A percentile compares a stretch with the other conserved stretches of the same genome.
phyloP scores from a whole-genome alignment of 2,113 vertebrate genomes.

The Dipodomys stephensi region DNA sequence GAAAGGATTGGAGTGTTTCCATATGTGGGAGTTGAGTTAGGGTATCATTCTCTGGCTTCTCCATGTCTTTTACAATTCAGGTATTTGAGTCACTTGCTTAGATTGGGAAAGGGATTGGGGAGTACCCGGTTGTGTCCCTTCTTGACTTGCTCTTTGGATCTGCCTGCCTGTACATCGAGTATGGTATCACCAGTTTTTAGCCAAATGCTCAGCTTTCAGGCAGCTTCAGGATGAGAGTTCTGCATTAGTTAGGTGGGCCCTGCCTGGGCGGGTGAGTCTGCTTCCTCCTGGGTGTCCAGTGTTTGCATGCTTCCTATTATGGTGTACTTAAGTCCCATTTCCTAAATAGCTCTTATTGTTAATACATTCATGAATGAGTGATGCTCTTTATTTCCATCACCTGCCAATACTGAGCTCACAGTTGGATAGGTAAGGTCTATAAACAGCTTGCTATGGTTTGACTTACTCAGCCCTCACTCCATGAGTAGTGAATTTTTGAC shows the following conservation, averaged over 20 bases:
- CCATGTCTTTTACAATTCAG: neutral
- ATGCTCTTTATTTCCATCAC: neutral
- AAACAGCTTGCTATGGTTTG: too few species aligned
- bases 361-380: neutral
- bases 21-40: neutral
- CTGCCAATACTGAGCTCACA: neutral
- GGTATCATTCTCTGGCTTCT: neutral
- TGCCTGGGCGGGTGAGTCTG: accelerated
- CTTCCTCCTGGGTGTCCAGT: neutral
- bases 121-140: neutral
- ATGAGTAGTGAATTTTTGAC: neutral
- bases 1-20: neutral
- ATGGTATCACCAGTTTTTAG: too few species aligned
- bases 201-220: neutral
- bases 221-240: neutral
- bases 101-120: neutral
- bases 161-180: neutral
- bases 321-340: neutral
- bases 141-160: neutral
- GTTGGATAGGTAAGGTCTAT: neutral
- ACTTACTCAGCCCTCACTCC: neutral
- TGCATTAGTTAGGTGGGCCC: neutral
- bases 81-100: neutral
- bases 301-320: neutral
- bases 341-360: neutral